A percentile compares a stretch with the other conserved stretches of the same genome.
Conservation (phyloP, 2,888 invertebrate genomes). For the Torymus auratus region DNA sequence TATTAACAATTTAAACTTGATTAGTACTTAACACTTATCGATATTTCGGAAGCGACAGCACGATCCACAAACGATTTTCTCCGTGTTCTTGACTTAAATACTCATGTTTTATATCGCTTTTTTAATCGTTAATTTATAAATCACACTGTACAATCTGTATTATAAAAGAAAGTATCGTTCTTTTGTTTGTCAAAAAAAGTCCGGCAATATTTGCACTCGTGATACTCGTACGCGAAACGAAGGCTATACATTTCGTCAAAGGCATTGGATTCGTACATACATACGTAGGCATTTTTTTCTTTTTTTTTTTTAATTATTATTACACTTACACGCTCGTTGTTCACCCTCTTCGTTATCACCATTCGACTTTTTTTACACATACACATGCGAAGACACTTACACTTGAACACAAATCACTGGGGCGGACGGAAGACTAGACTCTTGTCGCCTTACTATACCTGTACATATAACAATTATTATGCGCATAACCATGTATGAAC, state of each 20-base stretch:
- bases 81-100: slow-evolving; percentile 14
- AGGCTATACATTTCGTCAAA: slow-evolving; percentile 43
- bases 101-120: slow-evolving; percentile 30
- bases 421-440: neutral
- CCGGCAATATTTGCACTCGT: slow-evolving; percentile 39
- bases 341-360: slow-evolving; percentile 62
- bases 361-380: slow-evolving; percentile 60
- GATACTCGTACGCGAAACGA: slow-evolving; percentile 51
- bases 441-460: slow-evolving; percentile 5
- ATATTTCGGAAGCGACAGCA: too few species aligned
- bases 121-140: slow-evolving; percentile 35
- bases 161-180: slow-evolving; percentile 7
- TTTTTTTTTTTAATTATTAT: neutral
- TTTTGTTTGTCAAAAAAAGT: slow-evolving; percentile 7
- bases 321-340: slow-evolving; percentile 3
- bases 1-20: too few species aligned
- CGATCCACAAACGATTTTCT: slow-evolving; percentile 1
- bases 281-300: slow-evolving; percentile 40
- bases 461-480: slow-evolving; percentile 18
- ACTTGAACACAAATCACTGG: too few species aligned
- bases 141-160: slow-evolving; percentile 5
- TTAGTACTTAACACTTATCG: too few species aligned
- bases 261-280: slow-evolving; percentile 40
- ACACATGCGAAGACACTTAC: too few species aligned
- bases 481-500: slow-evolving; percentile 13